A percentile compares a stretch with the other conserved stretches of the same genome.
These are phyloP conservation scores for Hoplodrina blanda DNA, from an alignment of 2,888 invertebrate genomes.

Conservation along the genomic window DNA sequence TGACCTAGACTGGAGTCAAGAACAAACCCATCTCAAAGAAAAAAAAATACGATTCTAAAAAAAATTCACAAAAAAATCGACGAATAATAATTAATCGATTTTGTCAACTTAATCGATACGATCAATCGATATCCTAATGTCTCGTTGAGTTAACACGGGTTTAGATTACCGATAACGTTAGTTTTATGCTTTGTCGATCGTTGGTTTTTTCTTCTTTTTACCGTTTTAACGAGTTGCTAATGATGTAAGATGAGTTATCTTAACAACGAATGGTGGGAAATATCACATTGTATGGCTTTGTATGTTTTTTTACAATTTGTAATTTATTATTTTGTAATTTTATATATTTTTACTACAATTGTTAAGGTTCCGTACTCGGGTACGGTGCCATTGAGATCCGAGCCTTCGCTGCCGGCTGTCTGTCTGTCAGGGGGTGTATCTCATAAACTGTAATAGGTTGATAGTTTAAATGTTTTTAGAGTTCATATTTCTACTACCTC, in stretches of 20 bases:
- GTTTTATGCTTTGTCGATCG: constrained; percentile 48
- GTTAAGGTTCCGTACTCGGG: too few species aligned
- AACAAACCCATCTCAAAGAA: too few species aligned
- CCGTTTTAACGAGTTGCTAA: constrained; percentile 55
- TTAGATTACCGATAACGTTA: constrained; percentile 58
- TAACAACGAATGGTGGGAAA: constrained; percentile 48
- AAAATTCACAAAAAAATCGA: constrained; percentile 9
- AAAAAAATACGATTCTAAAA: neutral
- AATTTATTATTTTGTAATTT: constrained; percentile 7
- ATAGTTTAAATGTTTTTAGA: too few species aligned
- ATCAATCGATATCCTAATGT: constrained; percentile 49
- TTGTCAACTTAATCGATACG: constrained; percentile 48
- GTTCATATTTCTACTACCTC: too few species aligned
- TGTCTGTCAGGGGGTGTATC: too few species aligned
- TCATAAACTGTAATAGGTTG: too few species aligned
- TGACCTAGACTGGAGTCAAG: too few species aligned
- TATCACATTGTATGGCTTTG: constrained; percentile 18
- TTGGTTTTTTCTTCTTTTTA: constrained; percentile 38
- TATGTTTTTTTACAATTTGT: constrained; percentile 28
- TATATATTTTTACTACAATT: constrained; percentile 11
- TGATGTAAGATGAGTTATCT: constrained; percentile 54
- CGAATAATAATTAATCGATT: constrained; percentile 50
- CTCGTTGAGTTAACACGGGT: constrained; percentile 56
- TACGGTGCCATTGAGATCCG: too few species aligned
- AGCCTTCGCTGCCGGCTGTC: too few species aligned